phyloP scores from a whole-genome alignment of 2,888 invertebrate genomes.

The Strigamia maritima region DNA sequence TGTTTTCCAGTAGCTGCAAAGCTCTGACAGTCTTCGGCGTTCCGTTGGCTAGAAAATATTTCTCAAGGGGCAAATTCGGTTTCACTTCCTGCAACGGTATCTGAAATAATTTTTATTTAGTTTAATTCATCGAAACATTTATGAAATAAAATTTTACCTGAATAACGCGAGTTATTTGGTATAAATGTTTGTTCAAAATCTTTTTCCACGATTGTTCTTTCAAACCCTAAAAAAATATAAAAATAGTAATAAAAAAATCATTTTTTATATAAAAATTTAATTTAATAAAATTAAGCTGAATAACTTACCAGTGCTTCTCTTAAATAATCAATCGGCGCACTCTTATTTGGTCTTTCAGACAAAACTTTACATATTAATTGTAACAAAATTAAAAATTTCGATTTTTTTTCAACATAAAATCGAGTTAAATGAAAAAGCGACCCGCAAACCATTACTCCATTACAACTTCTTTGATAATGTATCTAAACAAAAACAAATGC shows the following conservation, averaged over 20 bases:
- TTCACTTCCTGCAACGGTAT: constrained; percentile 14
- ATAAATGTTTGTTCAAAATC: background rate
- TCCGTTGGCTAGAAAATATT: constrained; percentile 7
- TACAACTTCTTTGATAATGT: constrained; percentile 44
- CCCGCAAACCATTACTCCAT: constrained; percentile 44
- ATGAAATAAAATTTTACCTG: background rate
- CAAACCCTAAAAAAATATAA: background rate
- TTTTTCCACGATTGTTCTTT: background rate
- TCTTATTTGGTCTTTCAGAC: constrained; percentile 57
- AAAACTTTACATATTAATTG: constrained; percentile 59
- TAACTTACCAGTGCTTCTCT: constrained; percentile 58
- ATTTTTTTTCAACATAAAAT: constrained; percentile 61
- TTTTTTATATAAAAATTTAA: too few species aligned
- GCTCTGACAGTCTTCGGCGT: background rate
- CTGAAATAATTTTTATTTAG: background rate
- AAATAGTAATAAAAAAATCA: background rate
- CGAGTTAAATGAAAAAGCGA: constrained; percentile 50
- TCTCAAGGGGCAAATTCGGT: background rate
- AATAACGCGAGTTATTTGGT: background rate
- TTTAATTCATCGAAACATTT: background rate
- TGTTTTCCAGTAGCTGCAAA: background rate
- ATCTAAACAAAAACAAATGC: background rate
- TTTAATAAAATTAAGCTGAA: background rate
- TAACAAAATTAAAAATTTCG: constrained; percentile 57
- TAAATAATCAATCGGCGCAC: constrained; percentile 50